Evolutionary conservation across 2,888 invertebrate genomes (phyloP), one percentile per base, ranked within the genome.

Genomic region (Eilema griseolum): DNA sequence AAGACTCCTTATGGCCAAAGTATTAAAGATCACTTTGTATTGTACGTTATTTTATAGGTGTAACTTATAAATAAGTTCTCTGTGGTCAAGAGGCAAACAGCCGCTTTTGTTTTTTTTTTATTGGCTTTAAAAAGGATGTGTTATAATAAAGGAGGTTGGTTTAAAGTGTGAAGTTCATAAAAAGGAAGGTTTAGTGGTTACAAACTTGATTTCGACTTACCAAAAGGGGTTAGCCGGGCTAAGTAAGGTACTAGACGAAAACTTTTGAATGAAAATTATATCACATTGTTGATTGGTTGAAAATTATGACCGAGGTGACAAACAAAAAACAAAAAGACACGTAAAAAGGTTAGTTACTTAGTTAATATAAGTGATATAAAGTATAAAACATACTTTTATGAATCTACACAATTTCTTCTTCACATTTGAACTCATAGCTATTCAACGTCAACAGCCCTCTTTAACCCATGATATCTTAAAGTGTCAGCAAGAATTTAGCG

Each of bases 31-130:
- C 20, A 70, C 37, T 59, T 68, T n/a, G 1, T 20, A 28, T 52
- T 26, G 0, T 61, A 10, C 28, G 23, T 33, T 12, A 1, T 24
- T 63, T 63, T 37, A 12, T 26, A 37, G 24, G 33, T 69, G 52
- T 61, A 59, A 61, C 12, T 46, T 68, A 73, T 75, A 80, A 84
- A 79, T 85, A 83, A 83, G 84, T 83, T 73, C 69, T 78, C 77
- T 75, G 80, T 79, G 79, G 80, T 79, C 73, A 76, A 78, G 80
- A 76, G 77, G 74, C 76, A 80, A 82, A 77, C 75, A 70, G 70
- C 73, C 77, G 75, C 68, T 70, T 77, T 72, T 74, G 77, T 82
- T 82, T 77, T 81, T 37, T 28, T 66, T 61, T 41, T 73, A 66
- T 73, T 67, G 63, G 70, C 67, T 62, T 71, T 73, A 68, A 66